Percentiles rank a stretch among this genome's conserved stretches.
Conservation (phyloP, 2,797 vertebrate species). For the Pseudomugil tenellus region DNA sequence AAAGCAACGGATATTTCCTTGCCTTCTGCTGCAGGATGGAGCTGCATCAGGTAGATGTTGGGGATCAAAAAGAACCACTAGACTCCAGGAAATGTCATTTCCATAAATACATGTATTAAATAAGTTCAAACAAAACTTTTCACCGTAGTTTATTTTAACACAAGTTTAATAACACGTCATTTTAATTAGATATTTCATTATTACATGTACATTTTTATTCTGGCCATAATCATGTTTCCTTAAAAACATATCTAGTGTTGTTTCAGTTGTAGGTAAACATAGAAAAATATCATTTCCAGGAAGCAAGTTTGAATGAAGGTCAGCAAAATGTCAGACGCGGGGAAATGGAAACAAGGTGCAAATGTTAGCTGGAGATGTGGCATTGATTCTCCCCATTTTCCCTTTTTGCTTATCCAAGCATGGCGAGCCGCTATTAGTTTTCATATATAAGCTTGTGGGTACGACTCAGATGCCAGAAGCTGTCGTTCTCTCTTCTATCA, state of each 20-base stretch:
- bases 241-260: conserved; percentile 6
- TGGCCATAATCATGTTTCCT: fast-evolving
- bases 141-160: background rate
- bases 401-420: conserved; percentile 5
- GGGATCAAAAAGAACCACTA: too few relatives aligned
- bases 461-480: conserved; percentile 12
- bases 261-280: background rate
- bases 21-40: too few relatives aligned
- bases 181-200: background rate
- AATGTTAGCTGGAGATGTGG: conserved; percentile 26
- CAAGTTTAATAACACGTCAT: background rate
- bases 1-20: too few relatives aligned
- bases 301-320: background rate
- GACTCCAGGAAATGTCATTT: background rate
- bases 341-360: conserved; percentile 3
- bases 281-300: background rate
- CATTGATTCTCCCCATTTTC: conserved; percentile 22
- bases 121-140: background rate
- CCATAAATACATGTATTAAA: too few relatives aligned
- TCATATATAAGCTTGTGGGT: conserved; percentile 6
- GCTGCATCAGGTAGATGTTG: background rate
- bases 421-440: conserved; percentile 39
- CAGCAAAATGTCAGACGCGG: background rate
- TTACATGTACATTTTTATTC: background rate
- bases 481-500: conserved; percentile 31